Evolutionary conservation across 2,888 invertebrate species (phyloP).

Genomic region (Melanargia galathea): DNA sequence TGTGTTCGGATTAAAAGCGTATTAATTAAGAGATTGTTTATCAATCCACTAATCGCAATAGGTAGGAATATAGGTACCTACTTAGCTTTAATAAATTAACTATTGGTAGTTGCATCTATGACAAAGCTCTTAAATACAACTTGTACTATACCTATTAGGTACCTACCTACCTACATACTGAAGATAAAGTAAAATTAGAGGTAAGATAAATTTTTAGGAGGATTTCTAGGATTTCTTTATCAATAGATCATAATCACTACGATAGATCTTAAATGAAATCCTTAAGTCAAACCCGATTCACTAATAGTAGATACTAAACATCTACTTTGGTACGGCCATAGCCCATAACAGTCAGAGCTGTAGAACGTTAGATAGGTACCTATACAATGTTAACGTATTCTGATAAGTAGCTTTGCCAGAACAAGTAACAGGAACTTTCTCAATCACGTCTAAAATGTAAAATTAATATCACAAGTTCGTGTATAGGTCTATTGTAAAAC

Average conservation of each 20-base stretch:
- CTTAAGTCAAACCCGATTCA: too few relatives aligned
- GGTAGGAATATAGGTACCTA: too few relatives aligned
- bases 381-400: neutral
- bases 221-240: neutral
- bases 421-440: neutral
- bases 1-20: too few relatives aligned
- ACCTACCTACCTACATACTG: neutral
- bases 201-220: too few relatives aligned
- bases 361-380: neutral
- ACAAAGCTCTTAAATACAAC: too few relatives aligned
- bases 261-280: too few relatives aligned
- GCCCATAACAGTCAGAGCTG: neutral
- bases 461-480: constrained; percentile 11
- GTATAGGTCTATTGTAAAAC: constrained; percentile 45
- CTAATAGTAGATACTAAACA: too few relatives aligned
- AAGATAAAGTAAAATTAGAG: neutral
- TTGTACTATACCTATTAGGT: too few relatives aligned
- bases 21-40: too few relatives aligned
- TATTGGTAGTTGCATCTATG: too few relatives aligned
- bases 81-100: too few relatives aligned
- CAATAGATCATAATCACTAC: constrained; percentile 1
- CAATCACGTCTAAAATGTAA: constrained; percentile 9
- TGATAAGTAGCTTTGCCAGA: neutral
- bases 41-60: too few relatives aligned
- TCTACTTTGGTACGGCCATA: neutral